Conservation (phyloP, 2,888 invertebrate genomes). For the Norana najaformis region DNA sequence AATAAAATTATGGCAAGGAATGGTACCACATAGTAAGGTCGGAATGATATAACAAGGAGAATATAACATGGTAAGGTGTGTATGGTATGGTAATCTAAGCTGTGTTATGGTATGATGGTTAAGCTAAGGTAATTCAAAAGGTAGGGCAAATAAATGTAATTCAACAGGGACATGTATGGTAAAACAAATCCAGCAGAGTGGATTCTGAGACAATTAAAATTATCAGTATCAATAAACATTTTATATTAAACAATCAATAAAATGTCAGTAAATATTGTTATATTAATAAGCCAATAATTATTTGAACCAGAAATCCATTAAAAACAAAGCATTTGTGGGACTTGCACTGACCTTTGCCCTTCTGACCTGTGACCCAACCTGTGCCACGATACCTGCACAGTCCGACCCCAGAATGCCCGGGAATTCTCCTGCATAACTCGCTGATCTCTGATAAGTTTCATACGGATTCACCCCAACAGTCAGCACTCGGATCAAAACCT, state of each 20-base stretch:
- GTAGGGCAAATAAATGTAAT: neutral
- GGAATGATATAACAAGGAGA: neutral
- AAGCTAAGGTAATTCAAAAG: too few relatives aligned
- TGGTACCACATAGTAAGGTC: conserved; percentile 4
- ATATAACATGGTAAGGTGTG: neutral
- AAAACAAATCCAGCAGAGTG: neutral
- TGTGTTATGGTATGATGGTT: neutral
- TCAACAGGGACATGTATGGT: too few relatives aligned
- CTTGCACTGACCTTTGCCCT: conserved; percentile 60
- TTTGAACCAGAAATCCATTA: neutral
- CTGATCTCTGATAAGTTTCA: conserved; percentile 67
- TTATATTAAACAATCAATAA: neutral
- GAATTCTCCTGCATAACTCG: conserved; percentile 63
- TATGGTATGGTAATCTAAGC: neutral
- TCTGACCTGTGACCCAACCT: conserved; percentile 62
- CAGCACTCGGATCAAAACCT: conserved; percentile 66
- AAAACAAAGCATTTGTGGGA: neutral
- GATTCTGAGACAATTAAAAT: neutral
- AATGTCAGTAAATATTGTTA: neutral
- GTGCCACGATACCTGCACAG: conserved; percentile 65
- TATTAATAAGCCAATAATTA: neutral
- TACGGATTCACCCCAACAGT: conserved; percentile 69
- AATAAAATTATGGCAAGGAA: neutral
- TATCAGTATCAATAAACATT: too few relatives aligned
- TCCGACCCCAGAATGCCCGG: conserved; percentile 67